A percentile compares a stretch with the other conserved stretches of the same genome.
These are phyloP conservation scores for Limnephilus rhombicus DNA, from an alignment of 2,888 invertebrate species.

Conservation along the genomic window DNA sequence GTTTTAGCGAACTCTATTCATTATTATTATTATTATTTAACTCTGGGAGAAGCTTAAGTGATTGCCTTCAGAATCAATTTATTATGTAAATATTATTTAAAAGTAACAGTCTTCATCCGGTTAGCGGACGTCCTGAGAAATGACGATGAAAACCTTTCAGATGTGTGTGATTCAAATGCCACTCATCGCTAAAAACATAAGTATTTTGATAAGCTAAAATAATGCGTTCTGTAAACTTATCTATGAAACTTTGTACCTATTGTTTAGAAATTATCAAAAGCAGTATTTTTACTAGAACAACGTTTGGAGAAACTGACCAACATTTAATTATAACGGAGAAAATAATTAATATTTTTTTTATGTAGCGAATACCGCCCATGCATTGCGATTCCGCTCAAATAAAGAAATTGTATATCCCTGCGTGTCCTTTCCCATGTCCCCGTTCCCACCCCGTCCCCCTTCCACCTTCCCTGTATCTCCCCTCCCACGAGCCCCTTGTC, in stretches of 20 bases:
- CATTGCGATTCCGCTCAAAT: too few relatives aligned
- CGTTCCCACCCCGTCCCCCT: too few relatives aligned
- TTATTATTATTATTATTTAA: not conserved
- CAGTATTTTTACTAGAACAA: too few relatives aligned
- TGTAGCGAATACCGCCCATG: too few relatives aligned
- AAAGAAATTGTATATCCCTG: too few relatives aligned
- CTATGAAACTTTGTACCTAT: not conserved
- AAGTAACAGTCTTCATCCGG: not conserved
- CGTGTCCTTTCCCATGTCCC: too few relatives aligned
- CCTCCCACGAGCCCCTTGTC: too few relatives aligned
- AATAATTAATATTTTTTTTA: too few relatives aligned
- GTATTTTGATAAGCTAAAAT: not conserved
- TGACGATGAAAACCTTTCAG: not conserved
- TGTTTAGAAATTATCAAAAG: not conserved
- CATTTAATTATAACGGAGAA: too few relatives aligned
- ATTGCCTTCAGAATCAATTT: not conserved
- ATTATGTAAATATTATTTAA: not conserved
- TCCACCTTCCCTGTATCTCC: too few relatives aligned
- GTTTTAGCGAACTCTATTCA: not conserved
- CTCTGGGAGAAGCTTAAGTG: not conserved
- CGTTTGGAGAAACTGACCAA: too few relatives aligned
- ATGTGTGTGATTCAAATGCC: not conserved
- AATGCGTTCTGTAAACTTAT: not conserved
- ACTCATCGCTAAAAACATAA: not conserved
- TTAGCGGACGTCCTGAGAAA: not conserved